Base-by-base conservation (phyloP, 53 echinoderm and acorn worm genomes). In the Crossaster papposus region DNA sequence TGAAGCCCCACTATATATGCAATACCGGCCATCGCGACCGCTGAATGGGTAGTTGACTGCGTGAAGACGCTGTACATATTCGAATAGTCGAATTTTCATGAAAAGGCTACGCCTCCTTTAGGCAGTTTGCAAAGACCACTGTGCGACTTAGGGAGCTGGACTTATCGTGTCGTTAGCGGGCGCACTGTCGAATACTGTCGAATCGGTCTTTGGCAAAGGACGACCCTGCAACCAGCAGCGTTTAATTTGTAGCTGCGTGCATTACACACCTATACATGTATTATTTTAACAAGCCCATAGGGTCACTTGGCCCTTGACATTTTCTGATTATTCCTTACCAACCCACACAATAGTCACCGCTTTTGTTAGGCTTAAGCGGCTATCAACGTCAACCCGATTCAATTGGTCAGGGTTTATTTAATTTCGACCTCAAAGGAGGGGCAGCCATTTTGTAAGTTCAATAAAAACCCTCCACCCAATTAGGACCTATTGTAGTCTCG, bases 401-500 rank as follows among this genome's bases (percentile, higher is more conserved):
- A 70, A 72, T 23, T 52, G 31, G n/a, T 74, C 20, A 32, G 72
- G 71, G 81, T 89, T 89, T 70, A 71, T 89, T 73, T 78, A 89
- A 89, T 71, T 81, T 81, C 81, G 53, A 58, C 72, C 55, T 36
- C 54, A 89, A 32, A 36, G 79, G 78, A 71, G 89, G 81, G 37
- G 81, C 89, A 72, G 89, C 62, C 89, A 81, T 89, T 89, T 89
- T 89, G 89, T 89, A 79, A 89, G 81, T 79, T 89, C 89, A 89
- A 89, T 89, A 90, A 82, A 82, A 64, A 90, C 73, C 82, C 83
- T 55, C 51, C 50, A 83, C 82, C 83, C 90, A 82, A 90, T 90
- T 90, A 90, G 74, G 52, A 79, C 58, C 83, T 44, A 82, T 83
- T 90, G 83, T 58, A 31, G 74, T 30, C 36, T 22, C 83, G 90